These are phyloP conservation scores for Coregonus ussuriensis DNA, from an alignment of 2,797 vertebrate species.

Conservation along the genomic window DNA sequence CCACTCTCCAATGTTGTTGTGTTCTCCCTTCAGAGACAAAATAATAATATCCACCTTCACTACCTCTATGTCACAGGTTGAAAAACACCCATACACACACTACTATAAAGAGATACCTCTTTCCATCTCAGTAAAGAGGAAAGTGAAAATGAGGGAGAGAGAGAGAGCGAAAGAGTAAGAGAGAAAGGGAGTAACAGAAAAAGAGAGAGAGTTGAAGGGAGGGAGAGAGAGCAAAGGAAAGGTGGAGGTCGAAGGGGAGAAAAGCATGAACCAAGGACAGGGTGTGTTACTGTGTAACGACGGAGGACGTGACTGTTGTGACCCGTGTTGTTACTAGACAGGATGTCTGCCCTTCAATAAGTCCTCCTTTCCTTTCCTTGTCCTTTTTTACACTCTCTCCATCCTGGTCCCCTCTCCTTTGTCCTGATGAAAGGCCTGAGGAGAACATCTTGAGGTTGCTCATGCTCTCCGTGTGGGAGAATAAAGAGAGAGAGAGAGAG, in stretches of 20 bases:
- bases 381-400: too few relatives aligned
- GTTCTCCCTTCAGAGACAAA: conserved; percentile 13
- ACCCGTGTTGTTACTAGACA: not conserved
- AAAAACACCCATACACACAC: conserved; percentile 3
- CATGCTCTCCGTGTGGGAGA: not conserved
- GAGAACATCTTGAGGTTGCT: too few relatives aligned
- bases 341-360: conserved; percentile 6
- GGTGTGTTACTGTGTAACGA: too few relatives aligned
- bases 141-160: too few relatives aligned
- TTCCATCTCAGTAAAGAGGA: not conserved
- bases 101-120: not conserved
- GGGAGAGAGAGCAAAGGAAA: conserved; percentile 9
- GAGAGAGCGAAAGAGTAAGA: not conserved
- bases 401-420: too few relatives aligned
- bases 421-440: too few relatives aligned
- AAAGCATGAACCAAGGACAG: not conserved
- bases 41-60: conserved; percentile 8
- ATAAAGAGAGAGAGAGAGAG: not conserved
- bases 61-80: not conserved
- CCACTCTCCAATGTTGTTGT: not conserved
- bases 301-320: not conserved
- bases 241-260: not conserved
- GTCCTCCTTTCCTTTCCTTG: too few relatives aligned
- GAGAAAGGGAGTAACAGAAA: too few relatives aligned
- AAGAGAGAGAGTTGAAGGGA: not conserved